These are phyloP conservation scores for Jordanella pulchra DNA, from an alignment of 2,797 vertebrate species.

Conservation along the genomic window DNA sequence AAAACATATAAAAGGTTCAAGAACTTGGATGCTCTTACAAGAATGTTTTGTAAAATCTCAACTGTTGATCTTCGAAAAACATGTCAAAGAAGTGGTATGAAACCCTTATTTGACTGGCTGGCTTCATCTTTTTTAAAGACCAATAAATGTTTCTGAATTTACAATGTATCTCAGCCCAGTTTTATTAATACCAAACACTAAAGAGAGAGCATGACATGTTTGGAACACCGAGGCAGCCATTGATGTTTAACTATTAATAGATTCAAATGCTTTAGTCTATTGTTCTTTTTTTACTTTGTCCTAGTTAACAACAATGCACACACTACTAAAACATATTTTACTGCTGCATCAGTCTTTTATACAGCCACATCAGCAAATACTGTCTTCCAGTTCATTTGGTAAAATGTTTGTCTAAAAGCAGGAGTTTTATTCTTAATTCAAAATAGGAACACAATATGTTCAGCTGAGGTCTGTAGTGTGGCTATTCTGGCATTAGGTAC, in stretches of 20 bases:
- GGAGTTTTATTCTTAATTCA: not conserved
- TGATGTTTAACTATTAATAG: constrained; percentile 5
- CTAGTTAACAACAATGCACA: not conserved
- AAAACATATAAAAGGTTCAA: too few relatives aligned
- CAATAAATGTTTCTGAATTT: not conserved
- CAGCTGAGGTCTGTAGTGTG: not conserved
- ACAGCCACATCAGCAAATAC: constrained; percentile 23
- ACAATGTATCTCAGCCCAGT: too few relatives aligned
- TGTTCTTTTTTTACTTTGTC: constrained; percentile 12
- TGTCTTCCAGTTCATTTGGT: constrained; percentile 3
- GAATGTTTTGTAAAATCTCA: too few relatives aligned
- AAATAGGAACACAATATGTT: not conserved
- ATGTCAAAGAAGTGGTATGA: too few relatives aligned
- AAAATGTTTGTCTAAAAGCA: not conserved
- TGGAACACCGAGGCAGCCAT: not conserved
- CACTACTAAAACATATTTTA: constrained; percentile 20
- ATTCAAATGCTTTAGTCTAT: not conserved
- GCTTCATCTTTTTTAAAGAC: not conserved
- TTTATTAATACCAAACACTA: not conserved
- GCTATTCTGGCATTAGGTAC: not conserved
- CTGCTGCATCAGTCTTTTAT: constrained; percentile 11
- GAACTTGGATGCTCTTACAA: too few relatives aligned
- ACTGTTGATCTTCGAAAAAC: too few relatives aligned
- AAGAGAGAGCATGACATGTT: not conserved
- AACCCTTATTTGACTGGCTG: too few relatives aligned